Base-by-base conservation (phyloP, 2,888 invertebrate species). In the Unio delphinus region DNA sequence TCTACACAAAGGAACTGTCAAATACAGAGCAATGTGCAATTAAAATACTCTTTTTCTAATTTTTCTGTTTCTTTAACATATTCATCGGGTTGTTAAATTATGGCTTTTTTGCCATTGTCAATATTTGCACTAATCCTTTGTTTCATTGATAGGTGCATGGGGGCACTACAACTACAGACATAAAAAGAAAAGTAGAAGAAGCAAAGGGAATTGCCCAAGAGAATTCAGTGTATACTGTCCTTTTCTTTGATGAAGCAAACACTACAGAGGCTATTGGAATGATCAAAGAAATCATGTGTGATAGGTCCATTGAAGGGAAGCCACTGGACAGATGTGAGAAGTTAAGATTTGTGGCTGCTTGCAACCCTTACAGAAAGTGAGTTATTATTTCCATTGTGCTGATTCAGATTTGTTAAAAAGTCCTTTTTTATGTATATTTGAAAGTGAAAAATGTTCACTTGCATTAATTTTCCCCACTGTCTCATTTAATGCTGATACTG, bases 241-340 rank as follows among this genome's bases (percentile, higher is more conserved):
- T 86, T 67, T 85, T 86, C 74, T 81, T 87, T 69, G 87, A 87
- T 69, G 87, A 87, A 73, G 86, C 85, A 26, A 87, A 87, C 78
- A 87, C 86, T 6, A 87, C 87, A n/a, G 83, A 85, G 61, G 82
- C 85, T 4, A 79, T 86, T 57, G 86, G 86, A 26, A 71, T 84
- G 60, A 83, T 87, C 63, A 87, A 87, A 68, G 87, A 87, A 71
- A 81, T 86, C 58, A 82, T 87, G 82, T 83, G 84, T 72, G 85
- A 87, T 74, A 73, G 78, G 17, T 75, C 79, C 8, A 70, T 87
- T 45, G 67, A 78, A 60, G 87, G 87, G 20, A 65, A 77, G 55
- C 81, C 72, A 1, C 67, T 86, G 17, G 60, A 70, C 26, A 55
- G 70, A 11, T 56, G 26, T 26, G 58, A 71, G 30, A 79, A 78